phyloP scores from a whole-genome alignment of 2,888 invertebrate genomes.

The Catocala fraxini region DNA sequence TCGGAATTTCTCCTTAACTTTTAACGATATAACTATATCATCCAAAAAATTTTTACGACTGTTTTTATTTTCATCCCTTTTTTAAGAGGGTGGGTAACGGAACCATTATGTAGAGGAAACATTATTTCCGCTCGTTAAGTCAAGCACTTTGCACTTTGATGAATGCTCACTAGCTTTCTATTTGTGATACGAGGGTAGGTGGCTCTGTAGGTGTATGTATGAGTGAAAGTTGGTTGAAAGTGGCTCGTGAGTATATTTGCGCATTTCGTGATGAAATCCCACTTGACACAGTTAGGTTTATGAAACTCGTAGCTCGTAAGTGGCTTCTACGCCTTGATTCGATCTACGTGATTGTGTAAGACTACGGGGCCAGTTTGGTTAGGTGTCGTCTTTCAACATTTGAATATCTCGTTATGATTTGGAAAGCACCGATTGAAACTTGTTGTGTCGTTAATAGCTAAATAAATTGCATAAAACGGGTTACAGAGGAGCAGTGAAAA shows the following conservation, averaged over 20 bases:
- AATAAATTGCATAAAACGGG: too few relatives aligned
- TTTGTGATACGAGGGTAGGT: slow-evolving; percentile 66
- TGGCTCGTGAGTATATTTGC: slow-evolving; percentile 18
- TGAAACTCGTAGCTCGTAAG: slow-evolving; percentile 10
- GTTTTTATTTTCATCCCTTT: slow-evolving; percentile 68
- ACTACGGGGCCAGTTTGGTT: slow-evolving; percentile 2
- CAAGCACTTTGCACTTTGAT: slow-evolving; percentile 81
- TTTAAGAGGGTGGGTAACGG: slow-evolving; percentile 65
- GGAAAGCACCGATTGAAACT: background rate
- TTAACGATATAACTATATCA: slow-evolving; percentile 55
- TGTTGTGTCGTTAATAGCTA: too few relatives aligned
- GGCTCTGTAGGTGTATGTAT: slow-evolving; percentile 16
- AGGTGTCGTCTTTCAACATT: slow-evolving; percentile 1
- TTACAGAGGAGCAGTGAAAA: too few relatives aligned
- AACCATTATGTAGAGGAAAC: slow-evolving; percentile 83
- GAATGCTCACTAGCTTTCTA: slow-evolving; percentile 78
- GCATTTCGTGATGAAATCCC: slow-evolving; percentile 13
- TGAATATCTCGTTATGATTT: background rate
- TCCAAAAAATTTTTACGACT: slow-evolving; percentile 69
- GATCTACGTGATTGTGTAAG: slow-evolving; percentile 10
- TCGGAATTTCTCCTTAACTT: slow-evolving; percentile 31
- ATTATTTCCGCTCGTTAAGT: slow-evolving; percentile 86
- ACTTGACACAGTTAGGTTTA: slow-evolving; percentile 20
- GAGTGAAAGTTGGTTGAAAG: slow-evolving; percentile 19
- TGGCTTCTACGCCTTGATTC: slow-evolving; percentile 10